Conservation (phyloP, 2,888 invertebrate genomes). For the Chloroclysta siterata region DNA sequence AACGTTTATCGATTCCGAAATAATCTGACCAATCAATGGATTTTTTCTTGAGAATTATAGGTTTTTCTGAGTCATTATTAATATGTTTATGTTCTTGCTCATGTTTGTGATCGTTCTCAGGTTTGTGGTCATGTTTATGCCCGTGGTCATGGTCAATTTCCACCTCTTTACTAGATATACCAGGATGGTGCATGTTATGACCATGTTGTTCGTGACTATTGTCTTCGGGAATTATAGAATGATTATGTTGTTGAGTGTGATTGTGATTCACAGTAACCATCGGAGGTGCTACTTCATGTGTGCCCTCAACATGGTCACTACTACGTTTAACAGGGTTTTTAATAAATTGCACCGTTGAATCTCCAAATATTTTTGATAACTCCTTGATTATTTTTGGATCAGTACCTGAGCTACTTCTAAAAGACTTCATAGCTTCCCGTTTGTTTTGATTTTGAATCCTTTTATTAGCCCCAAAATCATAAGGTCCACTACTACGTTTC, state of each 20-base stretch:
- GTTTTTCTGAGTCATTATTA: slow-evolving; percentile 65
- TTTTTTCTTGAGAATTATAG: slow-evolving; percentile 88
- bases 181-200: slow-evolving; percentile 64
- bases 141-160: slow-evolving; percentile 39
- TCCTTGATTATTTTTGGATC: slow-evolving; percentile 89
- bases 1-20: slow-evolving; percentile 92
- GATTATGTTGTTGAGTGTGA: slow-evolving; percentile 57
- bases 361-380: slow-evolving; percentile 87
- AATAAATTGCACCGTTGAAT: slow-evolving; percentile 65
- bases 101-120: slow-evolving; percentile 51
- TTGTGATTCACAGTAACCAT: slow-evolving; percentile 62
- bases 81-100: slow-evolving; percentile 43
- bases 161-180: slow-evolving; percentile 56
- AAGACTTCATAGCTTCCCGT: slow-evolving; percentile 63
- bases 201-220: slow-evolving; percentile 69
- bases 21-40: slow-evolving; percentile 95
- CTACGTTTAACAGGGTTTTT: slow-evolving; percentile 85
- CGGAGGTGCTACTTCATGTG: slow-evolving; percentile 74
- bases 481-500: slow-evolving; percentile 86
- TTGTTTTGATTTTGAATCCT: slow-evolving; percentile 66
- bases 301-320: slow-evolving; percentile 64
- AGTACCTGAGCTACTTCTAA: slow-evolving; percentile 82
- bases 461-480: slow-evolving; percentile 58
- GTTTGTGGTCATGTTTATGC: slow-evolving; percentile 42
- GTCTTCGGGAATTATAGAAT: slow-evolving; percentile 55